These are phyloP conservation scores for Mobula hypostoma DNA, from an alignment of 2,113 vertebrate genomes.

Conservation along the genomic window DNA sequence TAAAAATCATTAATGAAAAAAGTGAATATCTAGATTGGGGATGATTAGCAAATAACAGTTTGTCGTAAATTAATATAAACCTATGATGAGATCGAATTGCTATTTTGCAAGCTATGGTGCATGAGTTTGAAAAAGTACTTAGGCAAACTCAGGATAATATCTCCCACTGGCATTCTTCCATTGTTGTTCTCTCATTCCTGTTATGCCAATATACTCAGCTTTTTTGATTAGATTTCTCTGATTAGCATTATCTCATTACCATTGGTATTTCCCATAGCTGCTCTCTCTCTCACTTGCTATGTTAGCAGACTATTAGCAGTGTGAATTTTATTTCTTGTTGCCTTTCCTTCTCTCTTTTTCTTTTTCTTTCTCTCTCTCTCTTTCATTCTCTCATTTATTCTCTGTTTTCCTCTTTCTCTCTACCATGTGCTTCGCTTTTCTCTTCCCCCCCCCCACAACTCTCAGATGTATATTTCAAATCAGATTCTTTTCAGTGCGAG, in stretches of 20 bases:
- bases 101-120: not conserved
- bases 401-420: too few species aligned
- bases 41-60: constrained; percentile 11
- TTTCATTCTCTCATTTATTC: not conserved
- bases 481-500: not conserved
- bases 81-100: not conserved
- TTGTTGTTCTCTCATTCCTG: constrained; percentile 17
- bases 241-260: constrained; percentile 33
- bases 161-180: not conserved
- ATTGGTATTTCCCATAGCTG: constrained; percentile 6
- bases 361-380: not conserved
- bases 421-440: too few species aligned
- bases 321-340: not conserved
- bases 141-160: not conserved
- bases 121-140: constrained; percentile 4
- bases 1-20: not conserved
- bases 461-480: not conserved
- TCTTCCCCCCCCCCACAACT: too few species aligned
- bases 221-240: constrained; percentile 28
- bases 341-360: too few species aligned
- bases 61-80: constrained; percentile 17
- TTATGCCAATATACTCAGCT: constrained; percentile 4
- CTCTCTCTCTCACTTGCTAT: not conserved
- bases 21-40: not conserved
- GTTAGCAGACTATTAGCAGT: not conserved